A percentile compares a stretch with the other conserved stretches of the same genome.
Evolutionary conservation across 2,797 vertebrate species (phyloP).

Genomic region (Acridotheres tristis): DNA sequence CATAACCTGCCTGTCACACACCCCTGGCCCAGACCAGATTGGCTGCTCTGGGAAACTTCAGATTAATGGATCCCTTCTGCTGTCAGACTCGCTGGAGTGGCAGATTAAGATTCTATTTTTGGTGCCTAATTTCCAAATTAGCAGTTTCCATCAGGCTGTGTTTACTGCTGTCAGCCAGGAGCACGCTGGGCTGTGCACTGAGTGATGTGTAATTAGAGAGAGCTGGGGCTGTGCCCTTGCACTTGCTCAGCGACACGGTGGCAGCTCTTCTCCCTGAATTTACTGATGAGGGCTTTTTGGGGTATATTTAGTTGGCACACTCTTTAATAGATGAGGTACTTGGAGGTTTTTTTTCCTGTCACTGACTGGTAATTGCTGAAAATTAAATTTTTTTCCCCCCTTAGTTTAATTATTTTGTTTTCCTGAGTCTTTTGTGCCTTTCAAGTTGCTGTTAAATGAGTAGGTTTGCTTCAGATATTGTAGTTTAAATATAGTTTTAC

Average conservation of each 20-base stretch:
- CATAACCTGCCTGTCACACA: not conserved
- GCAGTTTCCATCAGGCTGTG: constrained; percentile 55
- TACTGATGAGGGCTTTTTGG: not conserved
- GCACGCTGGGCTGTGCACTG: constrained; percentile 58
- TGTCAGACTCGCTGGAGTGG: constrained; percentile 32
- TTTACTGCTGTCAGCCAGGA: constrained; percentile 68
- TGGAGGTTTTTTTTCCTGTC: not conserved
- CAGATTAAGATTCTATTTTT: constrained; percentile 70
- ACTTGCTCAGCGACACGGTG: constrained; percentile 38
- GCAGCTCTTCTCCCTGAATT: not conserved
- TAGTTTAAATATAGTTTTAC: not conserved
- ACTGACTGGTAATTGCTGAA: not conserved
- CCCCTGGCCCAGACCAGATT: constrained; percentile 7
- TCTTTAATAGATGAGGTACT: not conserved
- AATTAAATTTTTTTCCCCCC: not conserved
- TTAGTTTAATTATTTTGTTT: not conserved
- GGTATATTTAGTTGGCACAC: not conserved
- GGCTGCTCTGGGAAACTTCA: constrained; percentile 9
- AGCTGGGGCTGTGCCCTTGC: constrained; percentile 46
- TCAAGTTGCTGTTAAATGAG: not conserved
- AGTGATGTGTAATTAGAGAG: constrained; percentile 64
- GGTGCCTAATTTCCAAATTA: constrained; percentile 69
- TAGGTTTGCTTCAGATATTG: not conserved
- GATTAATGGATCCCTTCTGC: constrained; percentile 29
- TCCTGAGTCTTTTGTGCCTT: not conserved